Percentiles rank a stretch among this genome's conserved stretches.
phyloP scores from a whole-genome alignment of 2,113 vertebrate species.

The Rafetus swinhoei region DNA sequence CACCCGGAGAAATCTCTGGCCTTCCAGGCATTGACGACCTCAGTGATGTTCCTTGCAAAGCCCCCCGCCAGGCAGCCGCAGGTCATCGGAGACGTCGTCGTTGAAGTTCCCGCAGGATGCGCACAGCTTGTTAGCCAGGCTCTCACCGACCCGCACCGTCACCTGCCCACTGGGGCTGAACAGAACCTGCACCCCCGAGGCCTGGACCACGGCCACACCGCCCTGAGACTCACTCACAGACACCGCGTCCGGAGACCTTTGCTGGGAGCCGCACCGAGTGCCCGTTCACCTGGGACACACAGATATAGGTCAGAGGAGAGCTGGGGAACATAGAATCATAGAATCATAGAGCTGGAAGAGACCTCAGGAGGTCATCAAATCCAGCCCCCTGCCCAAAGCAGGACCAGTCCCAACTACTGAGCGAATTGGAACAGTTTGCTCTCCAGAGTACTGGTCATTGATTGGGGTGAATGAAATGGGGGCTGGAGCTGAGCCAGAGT shows the following conservation, averaged over 20 bases:
- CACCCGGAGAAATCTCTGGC: constrained; percentile 5
- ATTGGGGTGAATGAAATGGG: too few species aligned
- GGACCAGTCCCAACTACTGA: too few species aligned
- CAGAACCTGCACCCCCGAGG: constrained; percentile 61
- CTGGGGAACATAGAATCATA: too few species aligned
- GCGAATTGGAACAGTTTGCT: too few species aligned
- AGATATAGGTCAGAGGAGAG: not conserved
- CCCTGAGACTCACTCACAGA: not conserved
- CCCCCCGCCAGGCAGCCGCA: not conserved
- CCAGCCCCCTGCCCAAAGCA: too few species aligned
- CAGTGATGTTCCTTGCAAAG: not conserved
- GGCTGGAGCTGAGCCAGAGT: too few species aligned
- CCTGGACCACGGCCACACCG: constrained; percentile 1
- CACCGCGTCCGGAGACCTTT: not conserved
- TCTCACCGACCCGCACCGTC: not conserved
- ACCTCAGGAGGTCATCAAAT: too few species aligned
- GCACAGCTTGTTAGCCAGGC: not conserved
- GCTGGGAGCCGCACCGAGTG: not conserved
- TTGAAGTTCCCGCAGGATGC: constrained; percentile 27
- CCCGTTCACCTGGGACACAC: constrained; percentile 39
- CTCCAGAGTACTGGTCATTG: too few species aligned
- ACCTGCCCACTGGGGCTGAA: constrained; percentile 50
- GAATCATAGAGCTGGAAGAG: too few species aligned
- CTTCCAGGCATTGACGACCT: constrained; percentile 1
- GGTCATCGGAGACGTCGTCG: not conserved